Evolutionary conservation across 2,888 invertebrate genomes (phyloP), one percentile per base, ranked within the genome.

Genomic region (Philhelius pedissequus): DNA sequence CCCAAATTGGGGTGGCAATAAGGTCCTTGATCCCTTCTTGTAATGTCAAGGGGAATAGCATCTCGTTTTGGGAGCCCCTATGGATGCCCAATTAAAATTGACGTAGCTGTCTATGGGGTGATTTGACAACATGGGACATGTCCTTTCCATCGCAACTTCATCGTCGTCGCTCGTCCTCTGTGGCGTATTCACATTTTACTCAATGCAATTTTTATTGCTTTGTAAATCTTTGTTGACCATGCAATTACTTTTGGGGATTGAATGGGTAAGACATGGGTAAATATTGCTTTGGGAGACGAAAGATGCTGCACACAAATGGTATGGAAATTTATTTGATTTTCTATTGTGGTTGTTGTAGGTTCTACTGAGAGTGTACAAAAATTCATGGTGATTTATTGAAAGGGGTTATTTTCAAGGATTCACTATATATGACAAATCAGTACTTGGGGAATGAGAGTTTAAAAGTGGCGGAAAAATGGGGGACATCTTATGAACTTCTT

Each of bases 61-160:
- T 54, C 48, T 62, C 25, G 66, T 52, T 76, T 73, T 64, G 32
- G 40, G 30, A 80, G 64, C 58, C 66, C 52, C 76, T 60, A 73
- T 73, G 73, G 86, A 64, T 64, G 62, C 64, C 79, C 86, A 86
- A 86, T 81, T 86, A 81, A 81, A 86, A 86, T 81, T 81, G 86
- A 86, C 76, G 71, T 84, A 71, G 66, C 75, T 84, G 80, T 84
- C 84, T 80, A 76, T 66, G 71, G 84, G 80, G 68, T 80, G 80
- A 80, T 84, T 84, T 84, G 76, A 68, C 79, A 83, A 75, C 62
- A n/a, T n/a, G 5, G 32, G 18, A 56, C 56, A 76, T 62, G 64
- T 71, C 22, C 48, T 48, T 25, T 48, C 52, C 15, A 15, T 52
- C 9, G 9, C 18, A 48, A n/a, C 27, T 8, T 52, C 52, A 27